A percentile compares a stretch with the other conserved stretches of the same genome.
These are phyloP conservation scores for Ophion obscuratus DNA, from an alignment of 2,888 invertebrate species.

Conservation along the genomic window DNA sequence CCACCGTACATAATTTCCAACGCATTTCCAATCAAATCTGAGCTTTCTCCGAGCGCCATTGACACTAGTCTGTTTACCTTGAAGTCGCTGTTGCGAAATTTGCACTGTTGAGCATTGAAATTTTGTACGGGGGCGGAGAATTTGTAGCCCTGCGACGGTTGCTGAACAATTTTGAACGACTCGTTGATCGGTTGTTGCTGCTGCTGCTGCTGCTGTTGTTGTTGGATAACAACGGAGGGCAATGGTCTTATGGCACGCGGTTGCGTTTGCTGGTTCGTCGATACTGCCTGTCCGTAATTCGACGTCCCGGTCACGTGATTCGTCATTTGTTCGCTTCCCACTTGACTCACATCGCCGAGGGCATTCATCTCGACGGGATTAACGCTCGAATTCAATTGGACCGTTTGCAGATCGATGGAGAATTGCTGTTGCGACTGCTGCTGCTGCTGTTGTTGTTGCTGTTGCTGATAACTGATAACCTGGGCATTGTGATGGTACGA, in stretches of 20 bases:
- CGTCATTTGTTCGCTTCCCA: conserved; percentile 69
- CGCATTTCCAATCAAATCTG: neutral
- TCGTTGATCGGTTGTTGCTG: conserved; percentile 72
- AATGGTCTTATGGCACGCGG: conserved; percentile 75
- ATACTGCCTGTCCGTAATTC: conserved; percentile 71
- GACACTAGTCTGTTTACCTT: conserved; percentile 73
- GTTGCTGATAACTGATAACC: conserved; percentile 74
- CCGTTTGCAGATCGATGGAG: conserved; percentile 78
- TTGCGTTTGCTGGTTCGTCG: conserved; percentile 70
- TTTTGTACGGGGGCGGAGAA: conserved; percentile 75
- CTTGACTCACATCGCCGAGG: conserved; percentile 49
- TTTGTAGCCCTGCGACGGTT: conserved; percentile 79
- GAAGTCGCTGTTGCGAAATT: conserved; percentile 76
- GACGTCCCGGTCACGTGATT: conserved; percentile 72
- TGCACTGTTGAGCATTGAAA: conserved; percentile 79
- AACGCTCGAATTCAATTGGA: conserved; percentile 73
- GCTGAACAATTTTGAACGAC: conserved; percentile 78
- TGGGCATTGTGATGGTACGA: conserved; percentile 75
- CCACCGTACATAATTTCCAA: neutral
- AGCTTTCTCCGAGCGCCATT: neutral
- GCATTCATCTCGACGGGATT: conserved; percentile 70
- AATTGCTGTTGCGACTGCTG: conserved; percentile 73
- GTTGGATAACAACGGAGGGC: conserved; percentile 70
- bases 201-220: conserved; percentile 64
- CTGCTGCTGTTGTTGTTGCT: conserved; percentile 71